Evolutionary conservation across 1,140 invertebrate genomes (phyloP), one percentile per base, ranked within the genome.

Genomic region (Oscheius sp.): DNA sequence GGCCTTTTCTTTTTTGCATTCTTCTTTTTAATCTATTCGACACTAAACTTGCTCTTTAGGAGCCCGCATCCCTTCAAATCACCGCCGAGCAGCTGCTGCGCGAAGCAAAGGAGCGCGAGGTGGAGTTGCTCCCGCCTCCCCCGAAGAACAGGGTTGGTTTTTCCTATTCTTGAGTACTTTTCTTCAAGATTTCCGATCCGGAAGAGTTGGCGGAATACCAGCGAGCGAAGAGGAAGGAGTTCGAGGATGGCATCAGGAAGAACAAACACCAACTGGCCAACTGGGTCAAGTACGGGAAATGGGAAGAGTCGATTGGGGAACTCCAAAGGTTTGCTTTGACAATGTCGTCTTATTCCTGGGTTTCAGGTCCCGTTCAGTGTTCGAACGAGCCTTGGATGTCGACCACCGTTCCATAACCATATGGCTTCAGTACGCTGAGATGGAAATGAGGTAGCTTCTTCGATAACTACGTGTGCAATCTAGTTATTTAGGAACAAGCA

Each of bases 261-360:
- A 99, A 99, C 87, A 88, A 95, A 26, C 32, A 80, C 65, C 91
- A 93, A 67, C 91, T 97, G 85, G 88, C 90, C 58, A 98, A 98
- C 86, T 99, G 97, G 97, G 91, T 99, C 34, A 98, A 98, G 86
- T 99, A 99, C 89, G 95, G 96, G 13, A 91, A 93, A 85, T 99
- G 95, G 95, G 97, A 99, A 87, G 96, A 99, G 86, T 94, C 91
- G 82, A 95, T 99, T 84, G 93, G 95, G 79, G 93, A 99, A 88
- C 91, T 99, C 35, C 92, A 93, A 82, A 26, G 61, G 7, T 55
- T 42, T 42, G 38, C 38, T 42, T 42, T 42, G 10, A 10, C 10
- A 10, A 10, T 10, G 10, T n/a, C 10, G n/a, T n/a, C n/a, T 42
- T 42, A 10, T 42, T 10, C n/a, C 10, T 42, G n/a, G n/a, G n/a